Evolutionary conservation across 2,888 invertebrate genomes (phyloP).

Genomic region (Platerodrilus igneus): DNA sequence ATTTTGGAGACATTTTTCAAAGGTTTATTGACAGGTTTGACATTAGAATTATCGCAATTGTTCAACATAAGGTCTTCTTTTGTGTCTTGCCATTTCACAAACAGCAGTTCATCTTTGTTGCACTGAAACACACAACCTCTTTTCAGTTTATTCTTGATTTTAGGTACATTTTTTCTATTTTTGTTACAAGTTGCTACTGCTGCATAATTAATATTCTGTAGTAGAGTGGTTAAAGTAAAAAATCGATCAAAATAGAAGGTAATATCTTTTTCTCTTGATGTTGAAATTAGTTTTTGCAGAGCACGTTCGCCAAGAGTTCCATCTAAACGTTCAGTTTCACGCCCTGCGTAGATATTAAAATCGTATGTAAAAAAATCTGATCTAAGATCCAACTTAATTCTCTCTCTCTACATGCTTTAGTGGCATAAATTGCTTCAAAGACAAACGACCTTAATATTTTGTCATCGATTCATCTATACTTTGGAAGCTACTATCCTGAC

Average conservation of each 20-base stretch:
- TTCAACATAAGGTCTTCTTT: too few relatives aligned
- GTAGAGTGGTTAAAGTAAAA: conserved; percentile 25
- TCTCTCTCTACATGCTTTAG: conserved; percentile 5
- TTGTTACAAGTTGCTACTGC: conserved; percentile 22
- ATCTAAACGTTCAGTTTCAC: conserved; percentile 16
- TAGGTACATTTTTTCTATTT: conserved; percentile 22
- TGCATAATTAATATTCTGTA: conserved; percentile 21
- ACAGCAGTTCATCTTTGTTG: conserved; percentile 24
- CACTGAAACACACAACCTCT: conserved; percentile 24
- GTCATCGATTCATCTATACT: conserved; percentile 4
- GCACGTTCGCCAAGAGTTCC: conserved; percentile 27
- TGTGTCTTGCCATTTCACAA: too few relatives aligned
- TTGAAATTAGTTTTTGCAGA: conserved; percentile 24
- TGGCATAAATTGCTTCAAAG: too few relatives aligned
- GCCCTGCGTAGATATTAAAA: conserved; percentile 19
- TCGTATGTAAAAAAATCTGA: conserved; percentile 6
- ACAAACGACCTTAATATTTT: neutral
- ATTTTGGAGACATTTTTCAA: conserved; percentile 32
- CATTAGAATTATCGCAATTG: conserved; percentile 30
- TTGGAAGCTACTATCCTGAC: conserved; percentile 11
- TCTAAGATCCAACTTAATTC: too few relatives aligned
- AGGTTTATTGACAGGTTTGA: conserved; percentile 21
- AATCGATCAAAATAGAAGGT: conserved; percentile 20
- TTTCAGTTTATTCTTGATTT: conserved; percentile 25
- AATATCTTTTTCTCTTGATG: conserved; percentile 19